Percentiles rank a stretch among this genome's conserved stretches.
phyloP scores from a whole-genome alignment of 1,140 invertebrate species.

The Myzus persicae region DNA sequence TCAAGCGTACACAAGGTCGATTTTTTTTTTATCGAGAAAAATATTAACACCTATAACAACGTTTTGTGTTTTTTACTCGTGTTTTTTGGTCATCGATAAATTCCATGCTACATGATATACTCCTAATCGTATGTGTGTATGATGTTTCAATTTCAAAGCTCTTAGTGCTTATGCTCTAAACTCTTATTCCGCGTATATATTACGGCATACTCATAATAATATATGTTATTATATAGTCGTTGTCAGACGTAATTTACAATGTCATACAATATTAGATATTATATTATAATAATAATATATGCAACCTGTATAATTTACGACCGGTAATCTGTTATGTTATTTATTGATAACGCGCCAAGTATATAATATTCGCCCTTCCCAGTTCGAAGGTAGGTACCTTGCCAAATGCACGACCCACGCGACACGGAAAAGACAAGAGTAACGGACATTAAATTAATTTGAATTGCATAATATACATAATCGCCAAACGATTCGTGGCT shows the following conservation, averaged over 20 bases:
- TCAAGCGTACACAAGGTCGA: not conserved
- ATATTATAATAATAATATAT: not conserved
- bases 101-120: not conserved
- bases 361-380: too few species aligned
- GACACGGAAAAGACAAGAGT: not conserved
- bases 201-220: too few species aligned
- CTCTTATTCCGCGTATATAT: not conserved
- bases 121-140: not conserved
- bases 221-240: not conserved
- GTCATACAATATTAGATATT: not conserved
- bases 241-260: not conserved
- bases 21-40: not conserved
- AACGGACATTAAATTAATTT: not conserved
- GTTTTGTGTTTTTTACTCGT: too few species aligned
- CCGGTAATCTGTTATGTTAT: not conserved
- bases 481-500: not conserved
- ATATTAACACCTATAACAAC: too few species aligned
- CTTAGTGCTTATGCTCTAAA: not conserved
- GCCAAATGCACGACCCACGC: not conserved
- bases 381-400: not conserved
- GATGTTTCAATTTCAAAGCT: not conserved
- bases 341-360: constrained; percentile 19
- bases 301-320: not conserved
- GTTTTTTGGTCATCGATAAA: not conserved
- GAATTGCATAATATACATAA: not conserved